Conservation (phyloP, 2,113 vertebrate species). For the Propithecus coquereli region DNA sequence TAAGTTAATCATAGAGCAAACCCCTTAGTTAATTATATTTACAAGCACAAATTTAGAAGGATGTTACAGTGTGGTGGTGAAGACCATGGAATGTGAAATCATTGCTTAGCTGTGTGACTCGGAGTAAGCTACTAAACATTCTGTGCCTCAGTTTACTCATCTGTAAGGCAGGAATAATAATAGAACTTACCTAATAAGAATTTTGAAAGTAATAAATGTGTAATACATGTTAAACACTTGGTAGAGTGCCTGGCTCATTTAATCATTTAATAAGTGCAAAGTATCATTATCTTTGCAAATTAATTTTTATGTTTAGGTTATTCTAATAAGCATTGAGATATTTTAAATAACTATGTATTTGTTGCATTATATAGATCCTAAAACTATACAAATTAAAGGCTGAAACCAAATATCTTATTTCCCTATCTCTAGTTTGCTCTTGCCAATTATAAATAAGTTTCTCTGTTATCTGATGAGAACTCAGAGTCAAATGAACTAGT, state of each 20-base stretch:
- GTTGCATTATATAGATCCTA: neutral
- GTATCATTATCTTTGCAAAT: constrained; percentile 7
- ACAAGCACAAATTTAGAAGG: constrained; percentile 29
- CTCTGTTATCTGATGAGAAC: constrained; percentile 5
- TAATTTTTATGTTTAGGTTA: constrained; percentile 27
- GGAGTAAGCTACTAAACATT: neutral
- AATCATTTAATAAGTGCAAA: neutral
- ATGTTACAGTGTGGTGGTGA: neutral
- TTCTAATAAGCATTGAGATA: neutral
- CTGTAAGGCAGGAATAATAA: neutral
- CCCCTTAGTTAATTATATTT: constrained; percentile 42
- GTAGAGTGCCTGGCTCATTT: neutral
- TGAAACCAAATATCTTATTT: constrained; percentile 21
- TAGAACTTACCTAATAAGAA: neutral
- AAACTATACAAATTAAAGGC: constrained; percentile 12
- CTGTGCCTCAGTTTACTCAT: neutral
- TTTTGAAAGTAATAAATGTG: neutral
- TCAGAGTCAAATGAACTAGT: constrained; percentile 30
- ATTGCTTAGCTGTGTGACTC: neutral
- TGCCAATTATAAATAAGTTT: neutral
- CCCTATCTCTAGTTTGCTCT: neutral
- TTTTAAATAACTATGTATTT: constrained; percentile 1
- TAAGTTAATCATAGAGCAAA: constrained; percentile 17
- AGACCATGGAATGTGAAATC: neutral
- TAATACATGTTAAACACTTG: neutral